These are phyloP conservation scores for Sternotherus odoratus DNA, from an alignment of 2,797 vertebrate genomes.

Conservation along the genomic window DNA sequence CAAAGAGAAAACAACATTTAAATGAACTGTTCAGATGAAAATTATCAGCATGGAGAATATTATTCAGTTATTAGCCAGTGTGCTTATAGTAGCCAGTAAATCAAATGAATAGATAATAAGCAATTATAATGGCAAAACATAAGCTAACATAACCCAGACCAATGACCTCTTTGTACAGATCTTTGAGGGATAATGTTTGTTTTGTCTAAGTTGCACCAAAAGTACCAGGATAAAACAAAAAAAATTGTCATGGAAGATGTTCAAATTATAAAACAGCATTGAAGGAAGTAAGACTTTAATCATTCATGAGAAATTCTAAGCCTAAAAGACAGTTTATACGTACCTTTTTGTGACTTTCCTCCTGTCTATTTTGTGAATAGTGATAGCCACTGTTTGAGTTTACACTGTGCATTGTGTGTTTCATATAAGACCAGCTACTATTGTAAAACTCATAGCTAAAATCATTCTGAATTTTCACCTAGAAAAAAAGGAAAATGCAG, in stretches of 20 bases:
- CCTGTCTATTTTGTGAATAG: rapidly evolving
- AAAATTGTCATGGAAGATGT: not conserved
- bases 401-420: slow-evolving; percentile 63
- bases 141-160: not conserved
- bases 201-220: not conserved
- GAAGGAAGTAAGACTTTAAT: not conserved
- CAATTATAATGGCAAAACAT: not conserved
- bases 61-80: not conserved
- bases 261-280: not conserved
- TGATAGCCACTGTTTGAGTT: slow-evolving; percentile 45
- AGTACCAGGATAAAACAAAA: not conserved
- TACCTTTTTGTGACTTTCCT: slow-evolving; percentile 81
- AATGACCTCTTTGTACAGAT: not conserved
- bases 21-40: not conserved
- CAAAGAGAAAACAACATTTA: not conserved
- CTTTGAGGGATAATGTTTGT: not conserved
- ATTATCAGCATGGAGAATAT: not conserved
- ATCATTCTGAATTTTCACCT: slow-evolving; percentile 91
- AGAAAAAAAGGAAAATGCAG: slow-evolving; percentile 42
- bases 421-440: slow-evolving; percentile 91
- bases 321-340: not conserved
- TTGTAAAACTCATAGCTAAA: slow-evolving; percentile 92
- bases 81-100: not conserved
- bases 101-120: not conserved
- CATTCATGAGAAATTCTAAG: not conserved